A percentile compares a stretch with the other conserved stretches of the same genome.
These are phyloP conservation scores for Mustelus asterias DNA, from an alignment of 2,113 vertebrate genomes.

Conservation along the genomic window DNA sequence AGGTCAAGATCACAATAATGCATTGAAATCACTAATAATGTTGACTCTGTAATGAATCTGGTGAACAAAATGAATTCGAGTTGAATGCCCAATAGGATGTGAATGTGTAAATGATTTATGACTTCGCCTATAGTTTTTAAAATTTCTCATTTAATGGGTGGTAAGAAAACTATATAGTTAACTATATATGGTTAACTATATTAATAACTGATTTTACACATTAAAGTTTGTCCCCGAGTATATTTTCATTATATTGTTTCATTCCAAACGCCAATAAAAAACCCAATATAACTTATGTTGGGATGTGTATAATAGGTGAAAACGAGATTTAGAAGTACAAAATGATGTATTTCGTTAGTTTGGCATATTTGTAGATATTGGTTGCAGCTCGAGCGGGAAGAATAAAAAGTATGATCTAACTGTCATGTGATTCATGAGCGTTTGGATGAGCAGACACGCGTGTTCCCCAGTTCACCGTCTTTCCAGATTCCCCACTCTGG, in stretches of 20 bases:
- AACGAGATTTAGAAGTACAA: not conserved
- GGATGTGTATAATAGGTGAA: not conserved
- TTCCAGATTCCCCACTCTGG: not conserved
- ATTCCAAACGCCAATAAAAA: not conserved
- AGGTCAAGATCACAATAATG: not conserved
- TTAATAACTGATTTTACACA: not conserved
- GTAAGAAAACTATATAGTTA: not conserved
- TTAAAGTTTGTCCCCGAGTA: not conserved
- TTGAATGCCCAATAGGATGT: no score
- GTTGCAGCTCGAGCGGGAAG: not conserved
- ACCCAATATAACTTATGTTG: not conserved
- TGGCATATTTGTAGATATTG: not conserved
- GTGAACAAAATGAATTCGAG: no score
- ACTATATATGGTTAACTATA: not conserved
- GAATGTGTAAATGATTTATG: not conserved
- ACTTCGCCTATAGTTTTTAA: not conserved
- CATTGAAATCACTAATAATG: not conserved
- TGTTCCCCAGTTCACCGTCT: not conserved
- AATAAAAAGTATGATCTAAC: not conserved
- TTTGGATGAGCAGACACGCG: no score
- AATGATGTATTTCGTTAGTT: no score
- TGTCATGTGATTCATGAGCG: no score
- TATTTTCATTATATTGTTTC: not conserved
- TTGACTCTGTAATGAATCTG: no score
- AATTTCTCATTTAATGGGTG: not conserved